Percentiles rank a stretch among this genome's conserved stretches.
These are phyloP conservation scores for Okamejei kenojei DNA, from an alignment of 2,797 vertebrate species.

Conservation along the genomic window DNA sequence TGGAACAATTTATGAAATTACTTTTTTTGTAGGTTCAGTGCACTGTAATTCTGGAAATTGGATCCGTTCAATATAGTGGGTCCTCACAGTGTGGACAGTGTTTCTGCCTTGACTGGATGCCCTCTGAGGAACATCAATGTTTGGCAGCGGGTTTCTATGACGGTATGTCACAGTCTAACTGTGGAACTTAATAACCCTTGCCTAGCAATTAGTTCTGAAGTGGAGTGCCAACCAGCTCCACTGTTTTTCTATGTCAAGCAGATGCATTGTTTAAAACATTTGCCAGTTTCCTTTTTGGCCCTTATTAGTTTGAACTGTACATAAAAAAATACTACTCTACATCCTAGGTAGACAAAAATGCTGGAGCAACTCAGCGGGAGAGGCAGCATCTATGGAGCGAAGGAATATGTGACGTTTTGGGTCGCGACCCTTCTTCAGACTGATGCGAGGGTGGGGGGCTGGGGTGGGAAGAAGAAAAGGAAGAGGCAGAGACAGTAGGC, in stretches of 20 bases:
- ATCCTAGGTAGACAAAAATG: neutral
- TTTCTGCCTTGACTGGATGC: constrained; percentile 82
- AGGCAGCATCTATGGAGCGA: too few species aligned
- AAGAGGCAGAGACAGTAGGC: too few species aligned
- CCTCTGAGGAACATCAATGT: constrained; percentile 75
- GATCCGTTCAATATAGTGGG: constrained; percentile 67
- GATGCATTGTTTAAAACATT: neutral
- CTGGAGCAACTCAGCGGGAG: too few species aligned
- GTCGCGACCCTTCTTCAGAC: too few species aligned
- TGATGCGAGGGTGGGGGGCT: too few species aligned
- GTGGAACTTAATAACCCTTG: neutral
- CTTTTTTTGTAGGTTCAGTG: constrained; percentile 60
- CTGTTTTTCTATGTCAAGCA: neutral
- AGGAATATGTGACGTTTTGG: too few species aligned
- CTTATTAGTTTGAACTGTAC: neutral
- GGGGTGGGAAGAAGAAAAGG: too few species aligned
- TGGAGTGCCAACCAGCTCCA: neutral
- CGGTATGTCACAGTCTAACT: constrained; percentile 55
- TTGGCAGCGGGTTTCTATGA: constrained; percentile 86
- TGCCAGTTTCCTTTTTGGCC: neutral
- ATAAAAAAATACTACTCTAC: neutral
- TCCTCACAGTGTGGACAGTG: constrained; percentile 67
- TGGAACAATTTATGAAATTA: neutral
- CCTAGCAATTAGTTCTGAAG: neutral
- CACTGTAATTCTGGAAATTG: constrained; percentile 69